Percentiles rank a stretch among this genome's conserved stretches.
Evolutionary conservation across 2,113 vertebrate genomes (phyloP).

Genomic region (Pollachius pollachius): DNA sequence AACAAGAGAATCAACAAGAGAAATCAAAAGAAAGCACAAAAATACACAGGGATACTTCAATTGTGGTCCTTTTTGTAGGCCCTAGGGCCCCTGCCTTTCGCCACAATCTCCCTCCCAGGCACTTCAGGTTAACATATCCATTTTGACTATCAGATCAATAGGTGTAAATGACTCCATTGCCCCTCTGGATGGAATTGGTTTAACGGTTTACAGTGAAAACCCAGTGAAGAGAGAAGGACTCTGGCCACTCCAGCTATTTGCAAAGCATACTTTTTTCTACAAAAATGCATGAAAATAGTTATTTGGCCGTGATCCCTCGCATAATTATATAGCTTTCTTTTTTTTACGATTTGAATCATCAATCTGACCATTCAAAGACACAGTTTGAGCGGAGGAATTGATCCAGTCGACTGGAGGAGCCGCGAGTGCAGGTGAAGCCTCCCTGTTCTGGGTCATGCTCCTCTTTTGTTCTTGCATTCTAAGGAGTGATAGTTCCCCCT

Average conservation of each 20-base stretch:
- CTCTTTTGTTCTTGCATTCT: slow-evolving; percentile 70
- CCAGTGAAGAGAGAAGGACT: slow-evolving; percentile 33
- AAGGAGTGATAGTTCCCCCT: slow-evolving; percentile 60
- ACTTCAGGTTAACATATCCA: slow-evolving; percentile 69
- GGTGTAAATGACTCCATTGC: slow-evolving; percentile 76
- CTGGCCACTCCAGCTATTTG: slow-evolving; percentile 33
- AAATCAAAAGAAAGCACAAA: not conserved
- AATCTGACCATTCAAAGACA: no score
- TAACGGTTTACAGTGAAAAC: slow-evolving; percentile 57
- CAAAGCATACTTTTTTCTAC: slow-evolving; percentile 25
- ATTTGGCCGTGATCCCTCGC: no score
- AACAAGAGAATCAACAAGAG: no score
- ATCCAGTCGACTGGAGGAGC: slow-evolving; percentile 20
- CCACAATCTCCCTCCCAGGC: slow-evolving; percentile 70
- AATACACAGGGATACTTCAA: slow-evolving; percentile 57
- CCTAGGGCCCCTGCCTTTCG: slow-evolving; percentile 66
- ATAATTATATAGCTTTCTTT: no score
- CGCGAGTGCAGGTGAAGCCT: slow-evolving; percentile 45
- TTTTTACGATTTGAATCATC: no score
- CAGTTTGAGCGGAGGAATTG: no score
- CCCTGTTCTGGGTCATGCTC: slow-evolving; percentile 41
- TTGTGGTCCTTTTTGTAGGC: slow-evolving; percentile 59
- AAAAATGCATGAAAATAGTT: not conserved
- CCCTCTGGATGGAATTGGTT: slow-evolving; percentile 57
- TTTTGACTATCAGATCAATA: slow-evolving; percentile 77